phyloP scores from a whole-genome alignment of 1,140 invertebrate species.

The Heliconius eleuchia region DNA sequence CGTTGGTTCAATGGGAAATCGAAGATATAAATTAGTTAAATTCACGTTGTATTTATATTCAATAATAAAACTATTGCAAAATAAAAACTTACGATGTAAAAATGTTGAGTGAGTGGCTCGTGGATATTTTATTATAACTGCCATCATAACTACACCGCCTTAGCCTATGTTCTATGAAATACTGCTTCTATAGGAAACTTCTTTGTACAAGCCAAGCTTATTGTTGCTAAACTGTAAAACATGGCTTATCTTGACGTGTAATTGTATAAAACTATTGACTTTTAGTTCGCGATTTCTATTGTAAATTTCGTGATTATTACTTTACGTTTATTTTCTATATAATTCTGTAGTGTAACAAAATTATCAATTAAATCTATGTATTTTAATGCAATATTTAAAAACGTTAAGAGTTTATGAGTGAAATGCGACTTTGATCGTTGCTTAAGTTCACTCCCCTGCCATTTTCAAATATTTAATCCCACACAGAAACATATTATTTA shows the following conservation, averaged over 20 bases:
- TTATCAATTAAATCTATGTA: background rate
- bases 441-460: too few relatives aligned
- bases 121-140: background rate
- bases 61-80: background rate
- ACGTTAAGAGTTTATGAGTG: too few relatives aligned
- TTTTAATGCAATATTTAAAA: too few relatives aligned
- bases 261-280: background rate
- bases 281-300: background rate
- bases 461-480: too few relatives aligned
- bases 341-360: background rate
- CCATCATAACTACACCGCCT: background rate
- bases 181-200: slow-evolving; percentile 2
- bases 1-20: too few relatives aligned
- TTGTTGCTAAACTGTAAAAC: slow-evolving; percentile 1
- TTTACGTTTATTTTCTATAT: background rate
- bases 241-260: background rate
- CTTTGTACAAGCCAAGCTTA: background rate
- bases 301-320: too few relatives aligned
- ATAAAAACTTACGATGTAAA: background rate
- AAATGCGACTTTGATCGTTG: too few relatives aligned
- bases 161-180: slow-evolving; percentile 19
- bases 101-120: background rate
- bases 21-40: too few relatives aligned
- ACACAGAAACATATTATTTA: too few relatives aligned
- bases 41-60: too few relatives aligned